These are phyloP conservation scores for Cotesia typhae DNA, from an alignment of 1,140 invertebrate genomes.

Conservation along the genomic window DNA sequence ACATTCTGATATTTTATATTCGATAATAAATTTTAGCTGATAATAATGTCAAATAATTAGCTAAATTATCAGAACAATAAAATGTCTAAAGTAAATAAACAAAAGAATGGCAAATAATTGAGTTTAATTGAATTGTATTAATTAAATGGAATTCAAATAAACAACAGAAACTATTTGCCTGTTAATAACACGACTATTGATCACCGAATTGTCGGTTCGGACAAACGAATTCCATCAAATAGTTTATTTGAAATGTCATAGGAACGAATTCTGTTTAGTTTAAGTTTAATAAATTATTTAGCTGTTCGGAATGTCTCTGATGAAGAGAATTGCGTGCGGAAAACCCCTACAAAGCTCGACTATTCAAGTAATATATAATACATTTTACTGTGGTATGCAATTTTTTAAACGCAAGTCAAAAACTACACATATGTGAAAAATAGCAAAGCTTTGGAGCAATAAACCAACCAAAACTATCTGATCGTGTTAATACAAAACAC, in stretches of 20 bases:
- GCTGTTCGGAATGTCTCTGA: slow-evolving; percentile 23
- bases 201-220: background rate
- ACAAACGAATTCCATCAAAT: background rate
- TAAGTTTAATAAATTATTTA: slow-evolving; percentile 9
- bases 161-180: too few species aligned
- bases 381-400: background rate
- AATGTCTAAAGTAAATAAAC: too few species aligned
- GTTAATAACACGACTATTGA: background rate
- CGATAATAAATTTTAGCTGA: too few species aligned
- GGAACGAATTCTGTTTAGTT: background rate
- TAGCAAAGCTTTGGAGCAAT: too few species aligned
- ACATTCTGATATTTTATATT: too few species aligned
- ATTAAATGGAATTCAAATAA: too few species aligned
- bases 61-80: too few species aligned
- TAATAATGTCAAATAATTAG: too few species aligned
- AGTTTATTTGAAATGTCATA: background rate
- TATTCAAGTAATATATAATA: background rate
- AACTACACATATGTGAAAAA: background rate
- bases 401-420: slow-evolving; percentile 9
- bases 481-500: too few species aligned
- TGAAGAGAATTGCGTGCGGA: slow-evolving; percentile 14
- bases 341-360: slow-evolving; percentile 4
- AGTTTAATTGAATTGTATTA: too few species aligned
- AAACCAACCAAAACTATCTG: too few species aligned
- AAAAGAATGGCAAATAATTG: too few species aligned